A percentile compares a stretch with the other conserved stretches of the same genome.
Evolutionary conservation across 2,797 vertebrate species (phyloP).

Genomic region (Enteromius paludinosus): DNA sequence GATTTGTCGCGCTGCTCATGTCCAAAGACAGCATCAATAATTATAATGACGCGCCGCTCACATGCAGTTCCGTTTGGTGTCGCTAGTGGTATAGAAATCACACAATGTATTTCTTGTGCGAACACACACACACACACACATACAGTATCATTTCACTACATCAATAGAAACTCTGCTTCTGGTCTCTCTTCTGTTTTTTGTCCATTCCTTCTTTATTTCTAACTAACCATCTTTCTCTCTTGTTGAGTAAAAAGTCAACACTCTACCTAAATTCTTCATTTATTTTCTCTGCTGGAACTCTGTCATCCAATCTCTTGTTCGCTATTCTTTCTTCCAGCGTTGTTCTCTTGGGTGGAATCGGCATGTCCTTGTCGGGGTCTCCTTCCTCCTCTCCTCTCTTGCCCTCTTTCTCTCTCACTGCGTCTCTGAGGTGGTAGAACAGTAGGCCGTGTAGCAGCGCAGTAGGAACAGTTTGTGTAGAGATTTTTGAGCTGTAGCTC

Average conservation of each 20-base stretch:
- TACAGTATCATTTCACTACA: constrained; percentile 26
- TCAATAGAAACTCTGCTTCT: constrained; percentile 43
- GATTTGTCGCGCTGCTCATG: no score
- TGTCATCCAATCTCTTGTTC: constrained; percentile 52
- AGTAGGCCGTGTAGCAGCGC: constrained; percentile 44
- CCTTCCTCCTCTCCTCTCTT: constrained; percentile 3
- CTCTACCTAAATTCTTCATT: constrained; percentile 50
- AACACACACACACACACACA: background rate
- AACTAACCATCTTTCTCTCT: constrained; percentile 36
- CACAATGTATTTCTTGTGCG: background rate
- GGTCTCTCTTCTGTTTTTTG: constrained; percentile 15
- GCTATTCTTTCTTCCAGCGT: constrained; percentile 36
- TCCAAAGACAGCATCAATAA: no score
- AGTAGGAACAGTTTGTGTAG: constrained; percentile 50
- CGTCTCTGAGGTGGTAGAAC: constrained; percentile 52
- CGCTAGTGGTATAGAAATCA: constrained; percentile 5
- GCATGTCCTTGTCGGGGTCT: constrained; percentile 20
- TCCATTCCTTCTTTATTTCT: constrained; percentile 25
- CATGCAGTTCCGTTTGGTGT: constrained; percentile 14
- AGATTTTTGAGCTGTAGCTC: constrained; percentile 23
- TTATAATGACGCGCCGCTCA: no score
- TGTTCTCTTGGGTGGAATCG: constrained; percentile 34
- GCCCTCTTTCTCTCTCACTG: constrained; percentile 22
- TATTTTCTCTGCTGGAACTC: constrained; percentile 58
- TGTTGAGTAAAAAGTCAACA: constrained; percentile 58